A percentile compares a stretch with the other conserved stretches of the same genome.
These are phyloP conservation scores for Trididemnum miniatum DNA, from an alignment of 23 tunicate species.

Conservation along the genomic window DNA sequence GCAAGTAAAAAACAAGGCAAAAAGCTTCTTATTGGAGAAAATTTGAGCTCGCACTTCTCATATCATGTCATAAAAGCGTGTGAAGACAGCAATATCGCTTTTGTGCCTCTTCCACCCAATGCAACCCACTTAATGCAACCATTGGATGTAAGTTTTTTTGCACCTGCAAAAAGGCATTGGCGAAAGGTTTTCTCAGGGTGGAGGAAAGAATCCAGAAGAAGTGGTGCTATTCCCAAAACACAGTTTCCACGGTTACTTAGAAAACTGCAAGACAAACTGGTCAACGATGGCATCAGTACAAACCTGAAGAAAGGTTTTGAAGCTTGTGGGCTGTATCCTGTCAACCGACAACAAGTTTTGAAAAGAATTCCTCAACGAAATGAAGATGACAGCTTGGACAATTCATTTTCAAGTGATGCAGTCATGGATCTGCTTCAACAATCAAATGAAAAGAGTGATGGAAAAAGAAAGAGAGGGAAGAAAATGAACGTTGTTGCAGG, in stretches of 20 bases:
- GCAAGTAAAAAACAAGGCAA: not conserved
- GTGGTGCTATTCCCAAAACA: slow-evolving; percentile 7
- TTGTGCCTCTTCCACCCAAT: slow-evolving; percentile 12
- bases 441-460: not conserved
- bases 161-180: slow-evolving; percentile 23
- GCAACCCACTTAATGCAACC: slow-evolving; percentile 24
- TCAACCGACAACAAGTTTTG: slow-evolving; percentile 14
- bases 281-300: not conserved
- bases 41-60: slow-evolving; percentile 26
- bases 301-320: slow-evolving; percentile 11
- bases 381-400: not conserved
- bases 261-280: slow-evolving; percentile 5
- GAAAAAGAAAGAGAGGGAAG: slow-evolving; percentile 4
- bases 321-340: slow-evolving; percentile 14
- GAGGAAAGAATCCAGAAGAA: slow-evolving; percentile 11
- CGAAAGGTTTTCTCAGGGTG: slow-evolving; percentile 9
- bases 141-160: slow-evolving; percentile 25
- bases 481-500: slow-evolving; percentile 4
- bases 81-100: slow-evolving; percentile 12
- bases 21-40: slow-evolving; percentile 30
- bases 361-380: not conserved
- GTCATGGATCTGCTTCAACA: slow-evolving; percentile 13
- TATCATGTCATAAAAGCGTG: slow-evolving; percentile 11
- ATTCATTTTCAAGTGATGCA: slow-evolving; percentile 4
- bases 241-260: not conserved